Conservation (phyloP, 1,140 invertebrate species). For the Tenebrio molitor region DNA sequence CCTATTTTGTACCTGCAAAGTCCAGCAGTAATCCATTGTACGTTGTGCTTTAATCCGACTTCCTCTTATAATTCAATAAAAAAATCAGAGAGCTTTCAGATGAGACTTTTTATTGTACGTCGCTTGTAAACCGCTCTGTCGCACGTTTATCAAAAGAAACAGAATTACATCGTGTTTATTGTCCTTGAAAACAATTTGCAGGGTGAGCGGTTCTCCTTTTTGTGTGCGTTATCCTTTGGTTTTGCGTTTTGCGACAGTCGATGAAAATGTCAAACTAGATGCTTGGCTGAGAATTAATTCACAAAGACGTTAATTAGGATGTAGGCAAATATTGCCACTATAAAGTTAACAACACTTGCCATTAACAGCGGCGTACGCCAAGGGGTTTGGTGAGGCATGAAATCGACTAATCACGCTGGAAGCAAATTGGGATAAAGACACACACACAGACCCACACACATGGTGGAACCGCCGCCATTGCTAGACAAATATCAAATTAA, state of each 20-base stretch:
- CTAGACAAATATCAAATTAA: slow-evolving; percentile 47
- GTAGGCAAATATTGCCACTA: slow-evolving; percentile 41
- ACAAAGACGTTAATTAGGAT: slow-evolving; percentile 40
- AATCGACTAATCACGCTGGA: slow-evolving; percentile 44
- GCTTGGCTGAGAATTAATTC: slow-evolving; percentile 15
- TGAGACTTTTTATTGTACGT: too few relatives aligned
- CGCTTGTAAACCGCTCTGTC: too few relatives aligned
- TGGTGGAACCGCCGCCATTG: slow-evolving; percentile 20
- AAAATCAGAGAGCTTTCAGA: too few relatives aligned
- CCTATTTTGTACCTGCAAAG: too few relatives aligned
- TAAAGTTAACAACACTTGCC: slow-evolving; percentile 43
- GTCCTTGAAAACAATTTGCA: not conserved
- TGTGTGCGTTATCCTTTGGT: not conserved
- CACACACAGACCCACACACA: slow-evolving; percentile 24
- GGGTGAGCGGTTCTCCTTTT: not conserved
- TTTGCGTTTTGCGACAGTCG: not conserved
- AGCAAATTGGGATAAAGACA: slow-evolving; percentile 41
- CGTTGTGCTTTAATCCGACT: too few relatives aligned
- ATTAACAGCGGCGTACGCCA: slow-evolving; percentile 29
- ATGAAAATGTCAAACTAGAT: slow-evolving; percentile 1
- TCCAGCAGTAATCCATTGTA: too few relatives aligned
- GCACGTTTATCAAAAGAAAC: too few relatives aligned
- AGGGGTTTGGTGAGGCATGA: slow-evolving; percentile 41
- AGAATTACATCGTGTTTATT: not conserved
- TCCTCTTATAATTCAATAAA: too few relatives aligned